These are phyloP conservation scores for Nipponacmea schrenckii DNA, from an alignment of 2,888 invertebrate species.

Conservation along the genomic window DNA sequence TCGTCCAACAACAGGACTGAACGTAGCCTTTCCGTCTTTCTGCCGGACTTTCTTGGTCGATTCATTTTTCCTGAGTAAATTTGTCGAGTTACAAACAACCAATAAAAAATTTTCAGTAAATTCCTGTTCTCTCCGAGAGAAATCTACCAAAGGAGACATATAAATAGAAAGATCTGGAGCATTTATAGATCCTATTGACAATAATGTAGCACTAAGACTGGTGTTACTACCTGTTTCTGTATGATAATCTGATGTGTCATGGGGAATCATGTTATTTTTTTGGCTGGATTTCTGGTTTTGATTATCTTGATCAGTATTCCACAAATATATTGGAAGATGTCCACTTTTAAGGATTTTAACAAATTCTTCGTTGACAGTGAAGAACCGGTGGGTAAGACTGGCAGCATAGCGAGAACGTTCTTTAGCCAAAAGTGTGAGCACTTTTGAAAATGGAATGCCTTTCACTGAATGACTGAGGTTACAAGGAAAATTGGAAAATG, in stretches of 20 bases:
- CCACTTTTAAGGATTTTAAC: constrained; percentile 46
- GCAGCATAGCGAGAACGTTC: constrained; percentile 64
- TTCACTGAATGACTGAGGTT: constrained; percentile 45
- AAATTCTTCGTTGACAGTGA: constrained; percentile 59
- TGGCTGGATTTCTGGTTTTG: constrained; percentile 5
- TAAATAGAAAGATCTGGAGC: constrained; percentile 61
- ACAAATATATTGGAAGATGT: constrained; percentile 50
- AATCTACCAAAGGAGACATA: constrained; percentile 58
- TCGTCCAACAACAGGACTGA: constrained; percentile 35
- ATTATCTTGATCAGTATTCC: constrained; percentile 46
- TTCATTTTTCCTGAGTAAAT: constrained; percentile 56
- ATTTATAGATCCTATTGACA: constrained; percentile 51
- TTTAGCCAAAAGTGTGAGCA: constrained; percentile 59
- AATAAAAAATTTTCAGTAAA: constrained; percentile 63
- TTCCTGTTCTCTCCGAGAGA: constrained; percentile 57
- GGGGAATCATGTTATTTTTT: constrained; percentile 28
- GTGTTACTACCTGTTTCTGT: constrained; percentile 53
- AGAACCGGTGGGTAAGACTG: constrained; percentile 59
- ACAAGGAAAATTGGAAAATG: constrained; percentile 35
- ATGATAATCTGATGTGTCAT: constrained; percentile 57
- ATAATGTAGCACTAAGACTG: constrained; percentile 55
- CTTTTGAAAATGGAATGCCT: constrained; percentile 57
- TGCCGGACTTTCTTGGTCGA: constrained; percentile 20
- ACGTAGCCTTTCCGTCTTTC: constrained; percentile 18
- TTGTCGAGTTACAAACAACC: constrained; percentile 64